A percentile compares a stretch with the other conserved stretches of the same genome.
These are phyloP conservation scores for Drosophila lowei DNA, from an alignment of 1,140 invertebrate species.

Conservation along the genomic window DNA sequence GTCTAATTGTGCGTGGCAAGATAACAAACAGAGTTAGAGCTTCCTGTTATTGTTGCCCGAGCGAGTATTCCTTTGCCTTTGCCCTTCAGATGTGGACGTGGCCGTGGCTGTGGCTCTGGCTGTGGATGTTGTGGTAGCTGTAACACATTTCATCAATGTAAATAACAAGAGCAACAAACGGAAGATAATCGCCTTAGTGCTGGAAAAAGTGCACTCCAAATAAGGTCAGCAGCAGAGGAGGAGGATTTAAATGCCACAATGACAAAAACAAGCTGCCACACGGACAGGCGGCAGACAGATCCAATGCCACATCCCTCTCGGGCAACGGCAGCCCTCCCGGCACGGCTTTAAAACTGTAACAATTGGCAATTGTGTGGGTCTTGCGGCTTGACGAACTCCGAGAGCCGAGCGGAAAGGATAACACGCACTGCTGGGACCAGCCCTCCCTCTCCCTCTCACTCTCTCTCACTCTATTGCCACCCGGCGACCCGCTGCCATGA, in stretches of 20 bases:
- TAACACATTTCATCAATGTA: slow-evolving; percentile 77
- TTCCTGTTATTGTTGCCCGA: slow-evolving; percentile 71
- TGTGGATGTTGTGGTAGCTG: slow-evolving; percentile 29
- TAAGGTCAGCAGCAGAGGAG: slow-evolving; percentile 16
- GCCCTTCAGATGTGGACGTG: slow-evolving; percentile 1
- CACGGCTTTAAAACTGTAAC: slow-evolving; percentile 74
- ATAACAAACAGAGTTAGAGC: slow-evolving; percentile 71
- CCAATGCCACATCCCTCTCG: not conserved
- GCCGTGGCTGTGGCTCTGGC: no score
- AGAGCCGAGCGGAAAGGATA: slow-evolving; percentile 67
- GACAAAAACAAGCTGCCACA: slow-evolving; percentile 79
- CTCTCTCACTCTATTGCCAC: slow-evolving; percentile 14
- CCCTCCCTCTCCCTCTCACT: not conserved
- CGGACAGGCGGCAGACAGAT: no score
- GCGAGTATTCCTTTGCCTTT: slow-evolving; percentile 16
- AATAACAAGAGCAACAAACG: slow-evolving; percentile 61
- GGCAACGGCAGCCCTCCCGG: slow-evolving; percentile 16
- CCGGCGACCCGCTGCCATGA: slow-evolving; percentile 50
- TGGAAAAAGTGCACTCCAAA: slow-evolving; percentile 69
- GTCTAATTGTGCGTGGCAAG: slow-evolving; percentile 81
- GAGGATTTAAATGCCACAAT: slow-evolving; percentile 65
- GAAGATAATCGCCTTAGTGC: slow-evolving; percentile 75
- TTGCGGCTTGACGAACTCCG: slow-evolving; percentile 69
- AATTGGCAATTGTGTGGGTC: slow-evolving; percentile 81
- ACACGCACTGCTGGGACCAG: slow-evolving; percentile 70